Evolutionary conservation across 2,888 invertebrate species (phyloP).

Genomic region (Cybosia mesomella): DNA sequence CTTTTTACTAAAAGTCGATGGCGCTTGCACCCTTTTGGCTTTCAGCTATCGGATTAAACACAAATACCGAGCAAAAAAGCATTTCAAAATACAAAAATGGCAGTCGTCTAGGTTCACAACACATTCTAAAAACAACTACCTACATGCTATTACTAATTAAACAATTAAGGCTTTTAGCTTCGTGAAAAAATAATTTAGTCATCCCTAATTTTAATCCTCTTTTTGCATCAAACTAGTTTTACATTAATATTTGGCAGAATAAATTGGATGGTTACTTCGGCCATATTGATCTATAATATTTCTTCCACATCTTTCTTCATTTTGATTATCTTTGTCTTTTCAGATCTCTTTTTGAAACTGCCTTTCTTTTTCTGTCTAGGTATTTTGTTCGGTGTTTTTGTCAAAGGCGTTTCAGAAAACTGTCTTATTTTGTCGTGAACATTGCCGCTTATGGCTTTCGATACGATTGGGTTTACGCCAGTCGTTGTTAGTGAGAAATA

Average conservation of each 20-base stretch:
- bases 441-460: slow-evolving; percentile 71
- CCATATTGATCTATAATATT: slow-evolving; percentile 60
- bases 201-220: slow-evolving; percentile 22
- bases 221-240: not conserved
- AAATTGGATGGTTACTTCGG: not conserved
- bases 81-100: slow-evolving; percentile 54
- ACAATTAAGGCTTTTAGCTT: slow-evolving; percentile 39
- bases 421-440: slow-evolving; percentile 82
- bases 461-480: slow-evolving; percentile 58
- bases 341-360: slow-evolving; percentile 73
- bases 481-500: slow-evolving; percentile 59
- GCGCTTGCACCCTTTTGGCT: not conserved
- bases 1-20: not conserved
- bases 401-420: slow-evolving; percentile 66
- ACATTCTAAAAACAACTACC: slow-evolving; percentile 50
- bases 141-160: slow-evolving; percentile 52
- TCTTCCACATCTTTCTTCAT: slow-evolving; percentile 82
- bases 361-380: slow-evolving; percentile 70
- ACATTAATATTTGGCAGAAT: not conserved
- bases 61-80: slow-evolving; percentile 51
- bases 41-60: slow-evolving; percentile 15
- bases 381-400: slow-evolving; percentile 64
- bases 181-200: slow-evolving; percentile 24
- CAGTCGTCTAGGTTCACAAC: slow-evolving; percentile 59
- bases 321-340: slow-evolving; percentile 70